Evolutionary conservation across 2,888 invertebrate genomes (phyloP).

Genomic region (Cerceris ruficornis): DNA sequence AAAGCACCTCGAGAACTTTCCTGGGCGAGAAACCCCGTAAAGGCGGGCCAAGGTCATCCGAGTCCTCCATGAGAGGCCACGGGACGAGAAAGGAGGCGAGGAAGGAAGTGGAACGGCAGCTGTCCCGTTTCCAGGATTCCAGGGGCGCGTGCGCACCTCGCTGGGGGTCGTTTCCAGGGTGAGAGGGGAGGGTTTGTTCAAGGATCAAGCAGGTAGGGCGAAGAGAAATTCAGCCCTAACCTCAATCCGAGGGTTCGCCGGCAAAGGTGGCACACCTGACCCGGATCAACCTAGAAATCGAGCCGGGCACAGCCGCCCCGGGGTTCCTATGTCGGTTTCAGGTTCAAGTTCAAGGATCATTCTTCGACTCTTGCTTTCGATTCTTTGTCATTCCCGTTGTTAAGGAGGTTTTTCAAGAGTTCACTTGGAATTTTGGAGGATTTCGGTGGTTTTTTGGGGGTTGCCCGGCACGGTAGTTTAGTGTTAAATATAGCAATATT

Average conservation of each 20-base stretch:
- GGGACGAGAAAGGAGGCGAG: neutral
- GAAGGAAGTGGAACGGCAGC: slow-evolving; percentile 42
- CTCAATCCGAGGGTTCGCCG: slow-evolving; percentile 37
- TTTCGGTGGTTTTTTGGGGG: too few species aligned
- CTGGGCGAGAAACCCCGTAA: slow-evolving; percentile 44
- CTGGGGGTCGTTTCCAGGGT: slow-evolving; percentile 34
- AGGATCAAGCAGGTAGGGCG: slow-evolving; percentile 45
- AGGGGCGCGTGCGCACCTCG: slow-evolving; percentile 32
- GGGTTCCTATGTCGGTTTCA: slow-evolving; percentile 46
- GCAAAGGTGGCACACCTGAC: slow-evolving; percentile 47
- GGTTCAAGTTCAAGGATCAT: slow-evolving; percentile 70
- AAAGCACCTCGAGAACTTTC: neutral
- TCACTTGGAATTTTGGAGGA: too few species aligned
- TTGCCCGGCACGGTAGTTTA: too few species aligned
- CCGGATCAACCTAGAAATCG: slow-evolving; percentile 50
- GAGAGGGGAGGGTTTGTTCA: slow-evolving; percentile 16
- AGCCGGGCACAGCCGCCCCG: slow-evolving; percentile 42
- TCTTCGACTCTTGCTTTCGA: neutral
- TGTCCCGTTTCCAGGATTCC: slow-evolving; percentile 37
- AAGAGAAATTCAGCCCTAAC: slow-evolving; percentile 44
- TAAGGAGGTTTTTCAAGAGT: too few species aligned
- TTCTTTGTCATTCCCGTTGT: neutral
- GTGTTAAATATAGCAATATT: too few species aligned
- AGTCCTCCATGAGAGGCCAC: slow-evolving; percentile 5
- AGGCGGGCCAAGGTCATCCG: slow-evolving; percentile 63